Conservation (phyloP, 92 coral and sea anemone genomes). For the Porites cylindrica region DNA sequence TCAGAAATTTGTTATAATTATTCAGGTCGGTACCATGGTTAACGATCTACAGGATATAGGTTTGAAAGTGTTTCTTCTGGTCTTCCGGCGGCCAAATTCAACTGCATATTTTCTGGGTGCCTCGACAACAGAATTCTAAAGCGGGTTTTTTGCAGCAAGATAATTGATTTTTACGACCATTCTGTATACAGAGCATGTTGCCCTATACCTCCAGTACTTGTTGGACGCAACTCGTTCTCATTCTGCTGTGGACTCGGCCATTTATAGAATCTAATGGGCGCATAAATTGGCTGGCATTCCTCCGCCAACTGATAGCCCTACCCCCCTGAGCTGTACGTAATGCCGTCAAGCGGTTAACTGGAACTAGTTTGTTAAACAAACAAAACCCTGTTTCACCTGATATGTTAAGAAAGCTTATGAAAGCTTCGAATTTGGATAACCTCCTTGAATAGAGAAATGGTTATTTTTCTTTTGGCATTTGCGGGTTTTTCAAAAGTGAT, state of each 20-base stretch:
- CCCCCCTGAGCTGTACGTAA: neutral
- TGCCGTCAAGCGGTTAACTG: neutral
- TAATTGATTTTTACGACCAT: slow-evolving; percentile 46
- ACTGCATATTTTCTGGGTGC: slow-evolving; percentile 22
- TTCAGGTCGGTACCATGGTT: neutral
- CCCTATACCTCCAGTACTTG: slow-evolving; percentile 20
- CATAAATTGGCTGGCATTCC: slow-evolving; percentile 56
- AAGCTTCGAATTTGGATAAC: neutral
- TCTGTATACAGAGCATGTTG: neutral
- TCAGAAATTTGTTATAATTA: slow-evolving; percentile 1
- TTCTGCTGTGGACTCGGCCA: slow-evolving; percentile 33
- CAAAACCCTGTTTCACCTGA: neutral
- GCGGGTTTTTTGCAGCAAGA: slow-evolving; percentile 33
- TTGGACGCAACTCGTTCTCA: slow-evolving; percentile 21
- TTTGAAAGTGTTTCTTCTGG: slow-evolving; percentile 7
- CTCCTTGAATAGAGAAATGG: neutral
- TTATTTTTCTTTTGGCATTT: neutral
- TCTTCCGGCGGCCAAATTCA: neutral
- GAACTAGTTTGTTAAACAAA: neutral
- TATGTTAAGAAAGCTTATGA: neutral
- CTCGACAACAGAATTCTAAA: slow-evolving; percentile 7
- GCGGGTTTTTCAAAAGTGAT: neutral
- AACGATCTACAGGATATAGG: slow-evolving; percentile 17
- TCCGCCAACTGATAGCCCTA: slow-evolving; percentile 47
- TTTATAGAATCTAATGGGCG: slow-evolving; percentile 61